These are phyloP conservation scores for Microcebus tavaratra DNA, from an alignment of 2,113 vertebrate genomes.

Conservation along the genomic window DNA sequence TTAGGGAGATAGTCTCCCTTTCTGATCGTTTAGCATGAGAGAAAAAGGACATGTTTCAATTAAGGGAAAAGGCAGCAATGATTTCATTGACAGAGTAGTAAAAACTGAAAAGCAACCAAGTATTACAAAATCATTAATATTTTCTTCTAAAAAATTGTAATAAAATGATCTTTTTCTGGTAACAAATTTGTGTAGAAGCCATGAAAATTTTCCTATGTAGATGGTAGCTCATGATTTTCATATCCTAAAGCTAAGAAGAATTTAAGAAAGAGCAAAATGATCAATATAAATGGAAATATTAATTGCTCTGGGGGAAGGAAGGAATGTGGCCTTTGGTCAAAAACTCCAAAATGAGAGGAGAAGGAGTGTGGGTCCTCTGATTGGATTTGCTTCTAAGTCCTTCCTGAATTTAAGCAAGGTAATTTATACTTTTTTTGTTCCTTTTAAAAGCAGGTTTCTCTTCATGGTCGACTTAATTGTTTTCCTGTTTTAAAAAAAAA, in stretches of 20 bases:
- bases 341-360: not conserved
- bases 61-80: not conserved
- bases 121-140: not conserved
- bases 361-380: not conserved
- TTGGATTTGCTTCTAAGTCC: not conserved
- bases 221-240: not conserved
- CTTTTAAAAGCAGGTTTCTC: not conserved
- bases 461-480: not conserved
- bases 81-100: not conserved
- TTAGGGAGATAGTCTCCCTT: not conserved
- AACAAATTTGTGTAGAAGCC: not conserved
- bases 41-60: not conserved
- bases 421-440: not conserved
- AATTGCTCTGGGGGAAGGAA: not conserved
- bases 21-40: not conserved
- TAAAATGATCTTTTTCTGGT: not conserved
- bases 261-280: not conserved
- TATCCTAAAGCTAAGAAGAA: not conserved
- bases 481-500: not conserved
- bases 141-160: not conserved
- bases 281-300: not conserved
- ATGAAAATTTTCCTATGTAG: not conserved
- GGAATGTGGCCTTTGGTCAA: not conserved
- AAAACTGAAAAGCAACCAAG: not conserved
- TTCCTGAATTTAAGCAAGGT: not conserved